A percentile compares a stretch with the other conserved stretches of the same genome.
phyloP scores from a whole-genome alignment of 2,113 vertebrate genomes.

The Melierax canorus region DNA sequence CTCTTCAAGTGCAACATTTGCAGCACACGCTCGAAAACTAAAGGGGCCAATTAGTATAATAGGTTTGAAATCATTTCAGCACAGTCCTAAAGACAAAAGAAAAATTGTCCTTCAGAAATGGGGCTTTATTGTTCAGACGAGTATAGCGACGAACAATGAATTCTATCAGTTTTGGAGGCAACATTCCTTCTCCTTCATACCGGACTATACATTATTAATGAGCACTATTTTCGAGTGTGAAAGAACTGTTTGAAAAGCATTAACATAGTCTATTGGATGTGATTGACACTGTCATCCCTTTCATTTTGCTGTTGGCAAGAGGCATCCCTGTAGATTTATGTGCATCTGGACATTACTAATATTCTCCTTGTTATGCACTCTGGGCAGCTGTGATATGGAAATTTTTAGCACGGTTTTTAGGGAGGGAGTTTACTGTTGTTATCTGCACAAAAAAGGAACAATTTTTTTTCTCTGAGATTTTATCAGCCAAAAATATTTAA shows the following conservation, averaged over 20 bases:
- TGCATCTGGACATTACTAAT: constrained; percentile 82
- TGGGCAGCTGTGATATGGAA: constrained; percentile 79
- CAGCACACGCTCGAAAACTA: constrained; percentile 9
- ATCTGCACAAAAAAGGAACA: constrained; percentile 12
- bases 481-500: constrained; percentile 57
- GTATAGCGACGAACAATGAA: constrained; percentile 68
- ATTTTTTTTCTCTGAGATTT: constrained; percentile 12
- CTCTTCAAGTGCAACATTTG: constrained; percentile 27
- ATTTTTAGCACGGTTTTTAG: constrained; percentile 58
- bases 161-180: constrained; percentile 72
- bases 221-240: constrained; percentile 77
- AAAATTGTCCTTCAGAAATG: constrained; percentile 71
- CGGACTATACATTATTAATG: constrained; percentile 84
- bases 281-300: constrained; percentile 82
- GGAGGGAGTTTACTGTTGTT: constrained; percentile 34
- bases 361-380: constrained; percentile 76
- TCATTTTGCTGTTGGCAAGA: constrained; percentile 79
- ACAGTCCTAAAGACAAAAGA: constrained; percentile 72
- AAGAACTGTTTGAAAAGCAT: constrained; percentile 85
- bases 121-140: constrained; percentile 56
- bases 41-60: constrained; percentile 70
- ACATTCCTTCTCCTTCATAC: constrained; percentile 68
- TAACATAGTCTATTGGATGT: constrained; percentile 80
- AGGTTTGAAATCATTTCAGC: constrained; percentile 67
- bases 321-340: constrained; percentile 76